Evolutionary conservation across 2,113 vertebrate genomes (phyloP).

Genomic region (Ceratotherium simum): DNA sequence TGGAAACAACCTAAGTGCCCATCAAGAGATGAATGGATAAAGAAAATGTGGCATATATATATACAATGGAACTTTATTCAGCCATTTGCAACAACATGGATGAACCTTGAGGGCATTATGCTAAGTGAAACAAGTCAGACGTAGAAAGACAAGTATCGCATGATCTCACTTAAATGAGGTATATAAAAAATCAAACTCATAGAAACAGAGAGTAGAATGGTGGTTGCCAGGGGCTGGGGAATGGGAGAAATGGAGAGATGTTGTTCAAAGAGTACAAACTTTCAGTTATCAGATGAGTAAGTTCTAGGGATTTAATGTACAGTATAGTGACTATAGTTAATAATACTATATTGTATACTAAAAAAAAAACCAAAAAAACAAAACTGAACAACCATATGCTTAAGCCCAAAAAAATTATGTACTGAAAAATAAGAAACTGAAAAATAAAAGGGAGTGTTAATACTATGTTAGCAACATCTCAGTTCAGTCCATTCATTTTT

Average conservation of each 20-base stretch:
- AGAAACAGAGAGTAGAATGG: neutral
- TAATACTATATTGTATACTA: neutral
- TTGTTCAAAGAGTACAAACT: neutral
- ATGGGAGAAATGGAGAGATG: neutral
- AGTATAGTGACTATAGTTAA: neutral
- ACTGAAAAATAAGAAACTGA: neutral
- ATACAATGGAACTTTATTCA: neutral
- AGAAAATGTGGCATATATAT: neutral
- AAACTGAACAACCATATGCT: neutral
- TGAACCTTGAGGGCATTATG: neutral
- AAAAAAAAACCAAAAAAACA: neutral
- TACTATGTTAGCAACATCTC: neutral
- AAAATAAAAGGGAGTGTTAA: neutral
- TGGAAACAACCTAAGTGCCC: neutral
- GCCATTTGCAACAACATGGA: neutral
- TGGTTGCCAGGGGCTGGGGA: neutral
- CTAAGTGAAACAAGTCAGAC: neutral
- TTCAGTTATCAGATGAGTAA: neutral
- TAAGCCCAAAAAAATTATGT: neutral
- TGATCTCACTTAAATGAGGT: neutral
- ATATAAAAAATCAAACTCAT: neutral
- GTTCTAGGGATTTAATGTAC: neutral
- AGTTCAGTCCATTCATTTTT: neutral
- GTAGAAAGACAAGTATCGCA: neutral
- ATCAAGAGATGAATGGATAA: neutral